Evolutionary conservation across 2,888 invertebrate species (phyloP).

Genomic region (Euplexia lucipara): DNA sequence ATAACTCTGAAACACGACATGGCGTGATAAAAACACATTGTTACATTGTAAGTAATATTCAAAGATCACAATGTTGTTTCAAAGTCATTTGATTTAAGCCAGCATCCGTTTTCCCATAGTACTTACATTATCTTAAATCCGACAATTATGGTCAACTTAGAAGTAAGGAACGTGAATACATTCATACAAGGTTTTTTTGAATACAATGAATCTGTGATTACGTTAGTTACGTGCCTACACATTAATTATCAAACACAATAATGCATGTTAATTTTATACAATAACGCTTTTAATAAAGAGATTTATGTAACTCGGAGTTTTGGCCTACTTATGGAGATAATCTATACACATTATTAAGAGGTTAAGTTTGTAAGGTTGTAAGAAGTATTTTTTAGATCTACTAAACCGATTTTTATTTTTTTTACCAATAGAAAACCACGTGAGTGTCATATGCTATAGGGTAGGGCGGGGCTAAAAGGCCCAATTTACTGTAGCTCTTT

Average conservation of each 20-base stretch:
- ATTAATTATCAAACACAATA: conserved; percentile 15
- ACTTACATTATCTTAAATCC: conserved; percentile 49
- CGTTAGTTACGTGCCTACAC: conserved; percentile 9
- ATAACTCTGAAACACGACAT: conserved; percentile 25
- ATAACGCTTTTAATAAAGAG: neutral
- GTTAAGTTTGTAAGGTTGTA: neutral
- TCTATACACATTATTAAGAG: neutral
- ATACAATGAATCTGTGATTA: conserved; percentile 35
- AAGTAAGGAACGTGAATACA: conserved; percentile 15
- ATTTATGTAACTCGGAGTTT: neutral
- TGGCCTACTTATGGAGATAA: conserved; percentile 3
- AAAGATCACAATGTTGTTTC: conserved; percentile 20
- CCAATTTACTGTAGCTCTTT: too few species aligned
- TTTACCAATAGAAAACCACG: too few species aligned
- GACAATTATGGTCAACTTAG: conserved; percentile 37
- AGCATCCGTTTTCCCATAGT: conserved; percentile 55
- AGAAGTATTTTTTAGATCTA: too few species aligned
- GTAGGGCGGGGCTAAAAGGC: too few species aligned
- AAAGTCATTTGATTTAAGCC: conserved; percentile 35
- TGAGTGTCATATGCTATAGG: too few species aligned
- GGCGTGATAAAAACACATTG: conserved; percentile 32
- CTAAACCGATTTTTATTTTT: too few species aligned
- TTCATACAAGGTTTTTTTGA: conserved; percentile 43
- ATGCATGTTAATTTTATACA: conserved; percentile 28
- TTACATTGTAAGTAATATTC: conserved; percentile 13